Base-by-base conservation (phyloP, 2,797 vertebrate genomes). In the Allobates femoralis region DNA sequence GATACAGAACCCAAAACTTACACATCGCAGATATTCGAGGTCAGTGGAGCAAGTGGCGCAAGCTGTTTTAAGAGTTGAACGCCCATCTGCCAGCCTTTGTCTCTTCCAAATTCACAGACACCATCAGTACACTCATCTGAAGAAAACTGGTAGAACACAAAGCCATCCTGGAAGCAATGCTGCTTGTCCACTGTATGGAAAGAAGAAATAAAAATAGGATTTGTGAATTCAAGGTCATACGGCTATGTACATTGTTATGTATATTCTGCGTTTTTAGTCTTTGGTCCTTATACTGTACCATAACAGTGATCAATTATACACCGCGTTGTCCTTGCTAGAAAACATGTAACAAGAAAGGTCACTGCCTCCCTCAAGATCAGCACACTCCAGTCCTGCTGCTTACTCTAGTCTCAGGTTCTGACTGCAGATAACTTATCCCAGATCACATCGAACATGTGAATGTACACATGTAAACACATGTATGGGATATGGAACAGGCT, bases 131-230 rank as follows among this genome's bases (percentile, higher is more conserved):
- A 99, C 91, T 99, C 97, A 89, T 99, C 97, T 0, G 96, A 96
- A 75, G 97, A 98, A 93, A 99, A 99, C 94, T 99, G 98, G 91
- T 99, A 99, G 94, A 97, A 98, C n/a, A 95, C 93, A 82, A 97
- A 96, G 64, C 94, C 94, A 89, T 99, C 98, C 55, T 97, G 97
- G 91, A 99, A 99, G 90, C 95, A 96, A 28, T 97, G 93, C 79
- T 97, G 95, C 89, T 97, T 97, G 92, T 98, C 98, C 93, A 98
- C 97, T 98, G 93, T 88, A 84, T 58, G 80, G 88, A 92, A 90
- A 85, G 19, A 6, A 23, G 66, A 79, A 23, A 71, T 10, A 79
- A 76, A 10, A 14, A 10, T 10, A 55, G 28, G 11, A 34, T 8
- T 16, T 19, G 64, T 18, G 18, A 67, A 67, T 67, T 67, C 18